Percentiles rank a stretch among this genome's conserved stretches.
Conservation (phyloP, 2,113 vertebrate species). For the Cyprinodon brontotheroides region DNA sequence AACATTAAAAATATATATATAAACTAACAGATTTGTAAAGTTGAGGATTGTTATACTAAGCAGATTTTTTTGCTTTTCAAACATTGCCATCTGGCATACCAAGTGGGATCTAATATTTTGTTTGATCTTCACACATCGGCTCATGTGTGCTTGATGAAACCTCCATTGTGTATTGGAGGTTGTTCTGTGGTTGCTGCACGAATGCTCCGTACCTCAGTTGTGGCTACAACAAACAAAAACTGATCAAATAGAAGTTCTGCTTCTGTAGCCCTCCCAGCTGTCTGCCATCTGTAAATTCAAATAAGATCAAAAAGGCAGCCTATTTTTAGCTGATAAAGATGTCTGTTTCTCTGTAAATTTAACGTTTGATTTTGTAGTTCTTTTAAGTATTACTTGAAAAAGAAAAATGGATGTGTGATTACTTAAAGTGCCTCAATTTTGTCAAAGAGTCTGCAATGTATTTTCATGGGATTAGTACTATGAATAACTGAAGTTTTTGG, state of each 20-base stretch:
- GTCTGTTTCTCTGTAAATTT: constrained; percentile 12
- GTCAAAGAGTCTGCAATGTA: no score
- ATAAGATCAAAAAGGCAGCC: constrained; percentile 11
- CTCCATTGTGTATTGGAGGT: constrained; percentile 14
- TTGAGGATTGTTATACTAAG: constrained; percentile 27
- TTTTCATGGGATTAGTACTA: no score
- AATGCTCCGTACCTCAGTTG: constrained; percentile 32
- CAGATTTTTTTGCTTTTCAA: constrained; percentile 21
- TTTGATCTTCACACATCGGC: constrained; percentile 32
- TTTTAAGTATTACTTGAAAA: constrained; percentile 61
- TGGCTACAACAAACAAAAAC: constrained; percentile 33
- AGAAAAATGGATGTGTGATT: constrained; percentile 41
- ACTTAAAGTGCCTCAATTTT: constrained; percentile 35
- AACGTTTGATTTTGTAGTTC: constrained; percentile 64
- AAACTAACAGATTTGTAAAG: constrained; percentile 36
- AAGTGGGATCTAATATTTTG: constrained; percentile 20
- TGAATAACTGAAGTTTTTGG: no score
- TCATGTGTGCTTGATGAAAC: constrained; percentile 23
- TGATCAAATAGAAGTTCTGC: constrained; percentile 20
- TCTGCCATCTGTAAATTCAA: constrained; percentile 23
- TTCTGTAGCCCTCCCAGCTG: constrained; percentile 2
- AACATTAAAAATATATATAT: constrained; percentile 28
- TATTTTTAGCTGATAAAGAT: constrained; percentile 29
- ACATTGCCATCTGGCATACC: constrained; percentile 31
- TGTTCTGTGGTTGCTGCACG: constrained; percentile 21